These are phyloP conservation scores for Turnix velox DNA, from an alignment of 2,113 vertebrate species.

Conservation along the genomic window DNA sequence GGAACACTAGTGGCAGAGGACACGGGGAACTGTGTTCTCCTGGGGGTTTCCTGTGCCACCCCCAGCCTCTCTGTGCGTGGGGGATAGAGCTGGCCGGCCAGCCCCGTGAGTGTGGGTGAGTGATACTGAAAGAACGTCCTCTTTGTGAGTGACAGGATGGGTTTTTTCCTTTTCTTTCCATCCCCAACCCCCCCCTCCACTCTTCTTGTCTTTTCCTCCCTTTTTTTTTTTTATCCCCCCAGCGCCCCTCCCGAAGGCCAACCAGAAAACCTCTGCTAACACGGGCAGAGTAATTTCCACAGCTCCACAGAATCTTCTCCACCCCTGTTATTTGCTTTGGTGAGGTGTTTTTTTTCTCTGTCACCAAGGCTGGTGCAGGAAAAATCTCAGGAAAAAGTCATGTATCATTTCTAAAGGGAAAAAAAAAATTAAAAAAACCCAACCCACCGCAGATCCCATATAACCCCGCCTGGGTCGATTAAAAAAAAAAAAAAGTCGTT, in stretches of 20 bases:
- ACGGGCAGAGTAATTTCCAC: constrained; percentile 70
- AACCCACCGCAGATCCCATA: not conserved
- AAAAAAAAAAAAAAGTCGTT: constrained; percentile 20
- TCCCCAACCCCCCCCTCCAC: rapidly evolving
- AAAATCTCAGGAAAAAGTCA: not conserved
- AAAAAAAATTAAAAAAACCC: not conserved
- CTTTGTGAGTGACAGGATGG: constrained; percentile 82
- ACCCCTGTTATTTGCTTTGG: not conserved
- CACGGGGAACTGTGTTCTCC: rapidly evolving
- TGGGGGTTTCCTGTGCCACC: rapidly evolving
- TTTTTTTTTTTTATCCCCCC: rapidly evolving
- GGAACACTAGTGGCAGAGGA: not conserved
- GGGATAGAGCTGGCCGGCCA: not conserved
- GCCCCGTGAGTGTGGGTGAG: not conserved
- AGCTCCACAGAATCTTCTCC: constrained; percentile 35
- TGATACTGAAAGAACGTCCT: constrained; percentile 66
- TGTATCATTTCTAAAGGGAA: not conserved
- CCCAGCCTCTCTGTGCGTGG: rapidly evolving
- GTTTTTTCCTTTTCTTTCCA: not conserved
- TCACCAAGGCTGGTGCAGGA: not conserved
- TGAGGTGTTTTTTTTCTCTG: not conserved
- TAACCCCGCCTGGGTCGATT: not conserved
- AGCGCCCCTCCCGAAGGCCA: constrained; percentile 64
- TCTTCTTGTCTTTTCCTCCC: not conserved
- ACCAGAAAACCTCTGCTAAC: constrained; percentile 71